Evolutionary conservation across 2,888 invertebrate species (phyloP).

Genomic region (Ormyrus thymus): DNA sequence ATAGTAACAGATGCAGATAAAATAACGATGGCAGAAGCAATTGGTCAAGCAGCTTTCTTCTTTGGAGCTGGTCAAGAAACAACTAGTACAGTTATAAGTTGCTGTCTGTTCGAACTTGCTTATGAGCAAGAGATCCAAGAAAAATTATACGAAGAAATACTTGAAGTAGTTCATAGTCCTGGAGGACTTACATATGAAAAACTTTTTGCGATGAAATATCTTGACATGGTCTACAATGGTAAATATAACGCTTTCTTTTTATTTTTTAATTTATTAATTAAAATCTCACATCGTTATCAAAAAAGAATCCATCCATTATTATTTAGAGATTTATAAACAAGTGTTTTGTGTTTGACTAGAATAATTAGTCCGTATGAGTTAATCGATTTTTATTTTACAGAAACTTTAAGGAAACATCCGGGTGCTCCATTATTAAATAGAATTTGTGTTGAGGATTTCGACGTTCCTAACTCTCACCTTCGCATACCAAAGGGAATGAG

Average conservation of each 20-base stretch:
- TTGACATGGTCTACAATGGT: too few relatives aligned
- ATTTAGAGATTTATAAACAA: too few relatives aligned
- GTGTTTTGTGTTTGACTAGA: too few relatives aligned
- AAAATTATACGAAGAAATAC: conserved; percentile 71
- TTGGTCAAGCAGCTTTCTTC: conserved; percentile 74
- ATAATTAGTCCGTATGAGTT: too few relatives aligned
- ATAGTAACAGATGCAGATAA: conserved; percentile 45
- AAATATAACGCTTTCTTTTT: too few relatives aligned
- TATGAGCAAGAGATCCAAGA: conserved; percentile 71
- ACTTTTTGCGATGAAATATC: conserved; percentile 50
- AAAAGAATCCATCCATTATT: too few relatives aligned
- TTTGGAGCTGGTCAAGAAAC: conserved; percentile 76
- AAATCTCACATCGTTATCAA: too few relatives aligned
- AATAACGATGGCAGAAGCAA: conserved; percentile 71
- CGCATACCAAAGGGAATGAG: conserved; percentile 56
- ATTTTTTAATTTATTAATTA: too few relatives aligned
- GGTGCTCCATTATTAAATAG: conserved; percentile 65
- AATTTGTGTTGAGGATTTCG: conserved; percentile 62
- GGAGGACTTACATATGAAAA: conserved; percentile 73
- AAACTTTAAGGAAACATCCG: conserved; percentile 69
- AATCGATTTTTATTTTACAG: conserved; percentile 61
- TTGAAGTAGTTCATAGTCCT: conserved; percentile 64
- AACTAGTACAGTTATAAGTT: conserved; percentile 74
- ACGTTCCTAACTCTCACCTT: conserved; percentile 56
- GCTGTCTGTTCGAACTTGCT: conserved; percentile 73